Evolutionary conservation across 2,888 invertebrate genomes (phyloP), one percentile per base, ranked within the genome.

Genomic region (Buathra laborator): DNA sequence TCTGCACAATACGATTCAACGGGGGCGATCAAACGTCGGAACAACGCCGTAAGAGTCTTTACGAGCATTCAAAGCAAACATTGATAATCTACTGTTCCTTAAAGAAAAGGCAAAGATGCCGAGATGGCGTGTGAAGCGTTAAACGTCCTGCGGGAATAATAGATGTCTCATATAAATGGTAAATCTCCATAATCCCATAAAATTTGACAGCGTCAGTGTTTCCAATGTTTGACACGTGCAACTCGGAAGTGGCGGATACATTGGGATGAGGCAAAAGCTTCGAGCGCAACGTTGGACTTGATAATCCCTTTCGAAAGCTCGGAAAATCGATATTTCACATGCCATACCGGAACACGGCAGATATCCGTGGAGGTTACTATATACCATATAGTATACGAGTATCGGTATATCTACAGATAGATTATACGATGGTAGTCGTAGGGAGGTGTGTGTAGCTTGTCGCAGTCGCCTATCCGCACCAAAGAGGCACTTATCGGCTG

Each of bases 401-500:
- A 71, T 68, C 62, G 46, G 70, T 70, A 48, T 78, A 51, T 78
- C 66, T 66, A 19, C 48, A 76, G 64, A 76, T 51, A 70, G 78
- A 70, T 70, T 78, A 64, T 78, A 78, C 70, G 46, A 44, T 24
- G 62, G 19, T 37, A 64, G 53, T 37, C 43, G 71, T 53, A 44
- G n/a, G 16, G 24, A 9, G 44, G 46, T 24, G 24, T 24, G 24
- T 37, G 4, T 4, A 51, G 59, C 53, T 64, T 37, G 37, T 66
- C 16, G 77, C 43, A 51, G 14, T 51, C 66, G 62, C 37, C 59
- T 67, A 51, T 48, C 32, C 44, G 48, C 29, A 43, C 53, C 78
- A 74, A 72, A 83, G 80, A 77, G 68, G 81, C 83, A 86, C 86
- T 86, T 75, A 77, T 83, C 83, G 76, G 70, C 51, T 80, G 78